Base-by-base conservation (phyloP, 1,140 invertebrate species). In the Euura saliciscinereae region DNA sequence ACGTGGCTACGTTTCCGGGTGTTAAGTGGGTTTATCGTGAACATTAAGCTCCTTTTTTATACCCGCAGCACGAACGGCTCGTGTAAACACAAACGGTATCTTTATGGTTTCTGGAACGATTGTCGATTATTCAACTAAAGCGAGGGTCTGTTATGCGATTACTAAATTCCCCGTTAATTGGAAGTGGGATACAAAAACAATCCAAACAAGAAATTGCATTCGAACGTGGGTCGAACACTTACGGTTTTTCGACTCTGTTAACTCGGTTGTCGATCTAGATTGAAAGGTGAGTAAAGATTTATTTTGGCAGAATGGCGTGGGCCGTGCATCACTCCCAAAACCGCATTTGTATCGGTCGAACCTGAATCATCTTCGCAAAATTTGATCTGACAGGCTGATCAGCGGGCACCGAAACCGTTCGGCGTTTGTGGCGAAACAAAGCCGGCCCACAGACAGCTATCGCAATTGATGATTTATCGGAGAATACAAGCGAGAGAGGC, bases 41-140 rank as follows among this genome's bases (percentile, higher is more conserved):
- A 59, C 51, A 59, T 59, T 59, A 8, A n/a, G 51, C 8, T 59
- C 6, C 51, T 59, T 59, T 59, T 59, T 59, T 42, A 67, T 42
- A 43, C 13, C 66, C 66, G 28, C 66, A 42, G 8, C 66, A 67
- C 66, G 66, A 67, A 67, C 66, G 13, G 66, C 66, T 44, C 66
- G 66, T 67, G 66, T 67, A 67, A 67, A 67, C 66, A 44, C 3
- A 44, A 42, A 13, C 6, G 7, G 66, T 67, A 67, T 67, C 66
- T 67, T 67, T 67, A 67, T 28, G 66, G 66, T 28, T 67, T 67
- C 4, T 67, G 13, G 5, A 44, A 28, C 43, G 66, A 42, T 67
- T 42, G 11, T 10, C 8, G 28, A 28, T 28, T 28, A 28, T 28
- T 28, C 28, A 28, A 28, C 28, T 28, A 1, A 28, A 28, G 28